Percentiles rank a stretch among this genome's conserved stretches.
Evolutionary conservation across 2,113 vertebrate species (phyloP).

Genomic region (Psittacula cyanocephala): DNA sequence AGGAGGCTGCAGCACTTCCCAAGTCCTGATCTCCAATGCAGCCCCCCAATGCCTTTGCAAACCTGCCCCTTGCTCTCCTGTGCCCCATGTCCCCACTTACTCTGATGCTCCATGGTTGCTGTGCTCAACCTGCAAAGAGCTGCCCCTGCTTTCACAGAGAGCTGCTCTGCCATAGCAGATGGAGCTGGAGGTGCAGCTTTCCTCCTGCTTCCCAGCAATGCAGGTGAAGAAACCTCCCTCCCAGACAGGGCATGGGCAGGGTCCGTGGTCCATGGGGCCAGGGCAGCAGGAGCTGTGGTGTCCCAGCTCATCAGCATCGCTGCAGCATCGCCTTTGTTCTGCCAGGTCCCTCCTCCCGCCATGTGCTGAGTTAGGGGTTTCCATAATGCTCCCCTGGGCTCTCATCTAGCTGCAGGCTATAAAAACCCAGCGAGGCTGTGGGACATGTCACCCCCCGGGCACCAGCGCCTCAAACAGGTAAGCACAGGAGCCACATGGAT

Average conservation of each 20-base stretch:
- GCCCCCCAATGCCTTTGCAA: background rate
- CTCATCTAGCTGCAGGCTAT: conserved; percentile 62
- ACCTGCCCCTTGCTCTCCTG: accelerated
- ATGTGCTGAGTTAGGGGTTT: conserved; percentile 71
- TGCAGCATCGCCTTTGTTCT: conserved; percentile 26
- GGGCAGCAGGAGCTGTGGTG: background rate
- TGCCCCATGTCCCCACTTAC: accelerated
- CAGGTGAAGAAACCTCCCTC: background rate
- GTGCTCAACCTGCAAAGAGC: background rate
- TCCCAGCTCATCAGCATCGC: conserved; percentile 72
- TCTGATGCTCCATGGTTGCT: accelerated
- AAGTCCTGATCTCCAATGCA: background rate
- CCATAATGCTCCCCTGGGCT: conserved; percentile 35
- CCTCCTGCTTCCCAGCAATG: background rate
- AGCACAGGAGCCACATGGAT: background rate
- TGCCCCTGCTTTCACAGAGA: accelerated
- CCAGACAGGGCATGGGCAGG: background rate
- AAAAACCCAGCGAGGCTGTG: conserved; percentile 45
- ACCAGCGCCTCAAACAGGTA: background rate
- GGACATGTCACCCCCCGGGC: conserved; percentile 7
- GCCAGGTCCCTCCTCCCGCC: conserved; percentile 34
- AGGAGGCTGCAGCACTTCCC: background rate
- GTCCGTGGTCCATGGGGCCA: background rate
- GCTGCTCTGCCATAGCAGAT: background rate
- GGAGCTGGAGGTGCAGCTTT: background rate